Conservation (phyloP, 2,113 vertebrate species). For the Chaetops frenatus region DNA sequence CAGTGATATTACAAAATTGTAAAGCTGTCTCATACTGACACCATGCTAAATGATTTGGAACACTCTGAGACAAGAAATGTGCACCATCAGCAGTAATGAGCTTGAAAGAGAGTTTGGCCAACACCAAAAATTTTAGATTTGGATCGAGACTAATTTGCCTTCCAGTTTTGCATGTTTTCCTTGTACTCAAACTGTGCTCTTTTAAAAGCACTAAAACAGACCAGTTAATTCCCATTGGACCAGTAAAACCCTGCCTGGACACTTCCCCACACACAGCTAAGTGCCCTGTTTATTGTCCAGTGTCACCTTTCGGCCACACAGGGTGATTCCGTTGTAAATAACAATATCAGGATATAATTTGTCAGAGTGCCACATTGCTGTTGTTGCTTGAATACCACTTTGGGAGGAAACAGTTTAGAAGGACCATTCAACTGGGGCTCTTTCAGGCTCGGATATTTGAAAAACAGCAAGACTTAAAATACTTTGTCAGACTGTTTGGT, state of each 20-base stretch:
- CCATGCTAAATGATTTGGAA: background rate
- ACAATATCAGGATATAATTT: background rate
- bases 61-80: background rate
- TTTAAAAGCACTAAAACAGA: background rate
- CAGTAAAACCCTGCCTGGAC: background rate
- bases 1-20: background rate
- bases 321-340: background rate
- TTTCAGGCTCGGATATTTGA: background rate
- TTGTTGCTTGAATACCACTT: background rate
- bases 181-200: background rate
- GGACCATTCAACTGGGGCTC: background rate
- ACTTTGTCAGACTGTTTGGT: background rate
- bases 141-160: background rate
- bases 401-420: background rate
- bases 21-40: background rate
- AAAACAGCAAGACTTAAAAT: background rate
- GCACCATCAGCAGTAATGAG: background rate
- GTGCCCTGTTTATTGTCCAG: background rate
- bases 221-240: background rate
- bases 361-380: background rate
- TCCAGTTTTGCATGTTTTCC: background rate
- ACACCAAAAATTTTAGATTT: background rate
- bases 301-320: background rate
- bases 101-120: background rate
- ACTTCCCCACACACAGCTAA: background rate